Percentiles rank a stretch among this genome's conserved stretches.
Evolutionary conservation across 2,888 invertebrate species (phyloP).

Genomic region (Frankliniella intonsa): DNA sequence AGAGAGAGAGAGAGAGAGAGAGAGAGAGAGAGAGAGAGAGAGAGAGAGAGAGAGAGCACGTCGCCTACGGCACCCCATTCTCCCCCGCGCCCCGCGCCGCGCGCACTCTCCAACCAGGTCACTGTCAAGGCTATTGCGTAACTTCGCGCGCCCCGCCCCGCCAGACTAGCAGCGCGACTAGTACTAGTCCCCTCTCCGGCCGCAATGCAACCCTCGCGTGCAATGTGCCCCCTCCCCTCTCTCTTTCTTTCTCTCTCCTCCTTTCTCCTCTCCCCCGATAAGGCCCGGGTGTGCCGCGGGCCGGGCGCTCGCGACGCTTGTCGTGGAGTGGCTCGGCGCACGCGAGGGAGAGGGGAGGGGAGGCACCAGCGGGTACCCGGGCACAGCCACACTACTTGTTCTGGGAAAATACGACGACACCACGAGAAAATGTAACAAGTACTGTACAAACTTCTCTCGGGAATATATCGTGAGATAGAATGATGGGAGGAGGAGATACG

Average conservation of each 20-base stretch:
- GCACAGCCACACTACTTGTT: no score
- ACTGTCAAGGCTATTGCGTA: constrained; percentile 24
- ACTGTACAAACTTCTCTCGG: no score
- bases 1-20: no score
- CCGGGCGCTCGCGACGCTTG: not conserved
- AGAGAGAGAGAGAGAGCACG: no score
- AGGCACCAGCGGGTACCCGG: not conserved
- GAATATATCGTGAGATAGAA: no score
- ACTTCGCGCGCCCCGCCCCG: not conserved
- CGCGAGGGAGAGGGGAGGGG: not conserved
- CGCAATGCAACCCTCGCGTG: constrained; percentile 13
- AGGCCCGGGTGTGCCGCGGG: not conserved
- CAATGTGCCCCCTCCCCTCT: not conserved
- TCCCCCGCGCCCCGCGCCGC: not conserved
- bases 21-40: no score
- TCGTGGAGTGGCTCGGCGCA: not conserved
- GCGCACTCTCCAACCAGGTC: constrained; percentile 14
- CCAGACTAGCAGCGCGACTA: not conserved
- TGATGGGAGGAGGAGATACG: not conserved
- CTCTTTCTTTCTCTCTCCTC: not conserved
- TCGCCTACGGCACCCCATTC: not conserved
- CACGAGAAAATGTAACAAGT: no score
- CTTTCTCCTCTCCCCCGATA: not conserved
- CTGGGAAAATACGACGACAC: no score
- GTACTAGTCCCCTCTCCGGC: not conserved